Evolutionary conservation across 2,797 vertebrate genomes (phyloP).

Genomic region (Gymnodraco acuticeps): DNA sequence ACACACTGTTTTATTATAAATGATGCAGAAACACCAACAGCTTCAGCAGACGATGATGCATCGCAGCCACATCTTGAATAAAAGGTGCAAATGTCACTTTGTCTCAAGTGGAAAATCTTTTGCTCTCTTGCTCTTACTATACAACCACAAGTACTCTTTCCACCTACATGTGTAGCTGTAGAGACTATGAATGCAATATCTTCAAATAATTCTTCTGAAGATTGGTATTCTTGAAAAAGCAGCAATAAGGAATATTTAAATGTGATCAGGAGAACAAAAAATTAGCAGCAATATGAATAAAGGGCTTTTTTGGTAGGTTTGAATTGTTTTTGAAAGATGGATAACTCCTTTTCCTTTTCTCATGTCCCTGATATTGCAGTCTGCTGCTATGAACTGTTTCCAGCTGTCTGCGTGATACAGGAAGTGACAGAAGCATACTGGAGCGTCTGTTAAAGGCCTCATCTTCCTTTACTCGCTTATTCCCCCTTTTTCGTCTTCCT

Average conservation of each 20-base stretch:
- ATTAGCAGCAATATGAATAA: conserved; percentile 7
- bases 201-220: neutral
- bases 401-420: conserved; percentile 43
- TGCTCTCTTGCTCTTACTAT: conserved; percentile 11
- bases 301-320: conserved; percentile 13
- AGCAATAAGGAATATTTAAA: neutral
- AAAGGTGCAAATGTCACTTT: conserved; percentile 43
- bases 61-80: conserved; percentile 28
- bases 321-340: conserved; percentile 29
- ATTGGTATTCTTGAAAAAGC: conserved; percentile 2
- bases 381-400: conserved; percentile 47
- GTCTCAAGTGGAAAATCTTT: conserved; percentile 26
- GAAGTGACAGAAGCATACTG: conserved; percentile 61
- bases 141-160: conserved; percentile 7
- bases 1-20: conserved; percentile 19
- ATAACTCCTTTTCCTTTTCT: conserved; percentile 18
- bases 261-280: conserved; percentile 13
- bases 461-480: conserved; percentile 18
- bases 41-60: conserved; percentile 21
- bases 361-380: conserved; percentile 45
- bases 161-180: conserved; percentile 13
- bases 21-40: conserved; percentile 41
- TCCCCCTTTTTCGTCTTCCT: conserved; percentile 35
- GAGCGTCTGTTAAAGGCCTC: conserved; percentile 33
- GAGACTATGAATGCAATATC: neutral